phyloP scores from a whole-genome alignment of 2,797 vertebrate species.

The Dendrocincla fuliginosa region DNA sequence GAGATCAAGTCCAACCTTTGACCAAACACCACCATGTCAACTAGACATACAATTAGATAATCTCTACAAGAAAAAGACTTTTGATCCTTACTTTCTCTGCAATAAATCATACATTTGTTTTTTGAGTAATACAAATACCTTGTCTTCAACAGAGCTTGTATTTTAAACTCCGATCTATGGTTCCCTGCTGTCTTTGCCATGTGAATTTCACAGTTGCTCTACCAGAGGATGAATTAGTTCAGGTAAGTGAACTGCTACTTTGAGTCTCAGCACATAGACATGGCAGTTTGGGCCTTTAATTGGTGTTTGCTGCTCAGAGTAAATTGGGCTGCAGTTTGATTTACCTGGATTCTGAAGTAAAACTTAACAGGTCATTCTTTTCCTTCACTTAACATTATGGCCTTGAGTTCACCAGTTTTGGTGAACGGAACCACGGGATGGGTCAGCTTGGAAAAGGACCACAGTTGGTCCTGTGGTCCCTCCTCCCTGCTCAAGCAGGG shows the following conservation, averaged over 20 bases:
- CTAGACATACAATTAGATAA: not conserved
- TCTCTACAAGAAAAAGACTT: not conserved
- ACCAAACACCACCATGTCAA: too few species aligned
- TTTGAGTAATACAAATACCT: not conserved
- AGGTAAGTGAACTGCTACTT: slow-evolving; percentile 76
- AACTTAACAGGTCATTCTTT: not conserved
- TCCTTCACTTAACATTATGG: too few species aligned
- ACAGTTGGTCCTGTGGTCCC: not conserved
- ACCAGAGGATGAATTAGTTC: slow-evolving; percentile 97
- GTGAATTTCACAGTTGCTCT: slow-evolving; percentile 96
- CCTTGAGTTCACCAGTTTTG: not conserved
- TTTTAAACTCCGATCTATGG: slow-evolving; percentile 97
- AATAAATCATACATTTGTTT: not conserved
- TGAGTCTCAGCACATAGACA: not conserved
- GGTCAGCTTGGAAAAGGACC: not conserved
- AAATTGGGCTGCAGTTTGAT: not conserved
- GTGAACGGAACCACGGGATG: not conserved
- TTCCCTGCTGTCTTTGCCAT: slow-evolving; percentile 96
- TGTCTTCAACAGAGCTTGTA: slow-evolving; percentile 88
- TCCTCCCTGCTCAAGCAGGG: not conserved
- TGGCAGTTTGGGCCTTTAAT: not conserved
- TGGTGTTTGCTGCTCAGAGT: not conserved
- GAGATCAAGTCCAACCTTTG: not conserved
- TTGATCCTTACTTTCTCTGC: not conserved
- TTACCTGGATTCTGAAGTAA: not conserved